Base-by-base conservation (phyloP, 2,888 invertebrate genomes). In the Saturnia pavonia region DNA sequence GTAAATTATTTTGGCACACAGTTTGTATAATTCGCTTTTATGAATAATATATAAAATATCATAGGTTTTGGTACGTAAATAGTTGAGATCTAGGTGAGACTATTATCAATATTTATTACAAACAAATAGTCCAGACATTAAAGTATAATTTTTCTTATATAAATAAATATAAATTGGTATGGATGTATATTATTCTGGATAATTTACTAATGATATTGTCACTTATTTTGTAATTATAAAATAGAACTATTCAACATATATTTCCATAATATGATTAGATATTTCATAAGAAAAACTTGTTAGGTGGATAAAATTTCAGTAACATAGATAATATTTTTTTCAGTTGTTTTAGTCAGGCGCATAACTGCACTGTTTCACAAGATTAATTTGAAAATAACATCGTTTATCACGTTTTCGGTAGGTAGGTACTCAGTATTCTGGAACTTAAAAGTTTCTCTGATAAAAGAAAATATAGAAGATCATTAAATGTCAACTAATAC, bases 1-100 rank as follows among this genome's bases (percentile, higher is more conserved):
- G 65, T 40, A 40, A 76, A 73, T 72, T 88, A 88, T 83, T 91
- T 93, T 93, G 93, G 93, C 93, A 93, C 93, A 91, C 81, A 82
- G 84, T 83, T 88, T 68, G n/a, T 40, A 42, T 51, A 48, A 63
- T 63, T 65, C 34, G 19, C 57, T 65, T 65, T 40, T 19, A 40
- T 40, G 65, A 65, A 9, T 65, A 14, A 63, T 27, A 3, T 2
- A 12, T 4, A 40, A 40, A 9, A 65, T n/a, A 65, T 19, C 40
- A 65, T 65, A 27, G 25, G 25, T 60, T 19, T 27, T 16, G 25
- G 57, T 11, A 27, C 1, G 25, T 57, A 54, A 8, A 14, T 22
- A 57, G 19, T 16, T 51, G 48, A 51, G 25, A 25, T 57, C 22
- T 57, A 57, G 11, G 22, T 22, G 22, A 12, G 8, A 14, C 3